A percentile compares a stretch with the other conserved stretches of the same genome.
Conservation (phyloP, 2,113 vertebrate species). For the Thalassoma bifasciatum region DNA sequence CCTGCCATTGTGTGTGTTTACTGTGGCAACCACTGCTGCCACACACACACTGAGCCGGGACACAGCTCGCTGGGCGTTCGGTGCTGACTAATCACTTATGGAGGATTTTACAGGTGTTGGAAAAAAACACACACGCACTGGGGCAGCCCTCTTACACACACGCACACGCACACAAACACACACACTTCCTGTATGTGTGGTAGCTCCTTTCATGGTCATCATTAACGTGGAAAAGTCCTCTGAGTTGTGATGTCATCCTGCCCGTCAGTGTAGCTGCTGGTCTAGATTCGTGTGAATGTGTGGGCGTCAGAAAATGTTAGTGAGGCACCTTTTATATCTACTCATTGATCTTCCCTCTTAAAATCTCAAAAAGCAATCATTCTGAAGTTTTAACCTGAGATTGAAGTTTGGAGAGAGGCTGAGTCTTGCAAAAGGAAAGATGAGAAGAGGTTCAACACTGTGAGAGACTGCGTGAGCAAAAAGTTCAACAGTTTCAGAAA, state of each 20-base stretch:
- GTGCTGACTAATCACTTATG: conserved; percentile 56
- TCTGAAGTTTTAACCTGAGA: no score
- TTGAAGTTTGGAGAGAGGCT: no score
- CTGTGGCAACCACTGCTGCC: background rate
- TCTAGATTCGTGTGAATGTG: background rate
- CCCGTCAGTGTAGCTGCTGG: conserved; percentile 13
- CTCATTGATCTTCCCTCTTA: no score
- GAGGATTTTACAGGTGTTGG: conserved; percentile 57
- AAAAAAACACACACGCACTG: conserved; percentile 1
- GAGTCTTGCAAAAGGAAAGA: no score
- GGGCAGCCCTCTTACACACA: background rate
- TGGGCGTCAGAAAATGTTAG: background rate
- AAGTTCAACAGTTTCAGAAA: no score
- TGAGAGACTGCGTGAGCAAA: no score
- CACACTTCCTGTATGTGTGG: conserved; percentile 9
- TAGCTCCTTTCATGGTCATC: conserved; percentile 46
- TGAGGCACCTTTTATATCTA: background rate
- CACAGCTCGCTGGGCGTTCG: conserved; percentile 31
- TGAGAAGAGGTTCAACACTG: no score
- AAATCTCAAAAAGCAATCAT: no score
- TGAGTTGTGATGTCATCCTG: conserved; percentile 23
- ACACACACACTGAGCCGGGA: conserved; percentile 23
- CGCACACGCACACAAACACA: conserved; percentile 12
- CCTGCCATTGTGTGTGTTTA: conserved; percentile 38
- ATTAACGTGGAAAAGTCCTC: conserved; percentile 22